phyloP scores from a whole-genome alignment of 2,888 invertebrate species.

The Mimumesa dahlbomi region DNA sequence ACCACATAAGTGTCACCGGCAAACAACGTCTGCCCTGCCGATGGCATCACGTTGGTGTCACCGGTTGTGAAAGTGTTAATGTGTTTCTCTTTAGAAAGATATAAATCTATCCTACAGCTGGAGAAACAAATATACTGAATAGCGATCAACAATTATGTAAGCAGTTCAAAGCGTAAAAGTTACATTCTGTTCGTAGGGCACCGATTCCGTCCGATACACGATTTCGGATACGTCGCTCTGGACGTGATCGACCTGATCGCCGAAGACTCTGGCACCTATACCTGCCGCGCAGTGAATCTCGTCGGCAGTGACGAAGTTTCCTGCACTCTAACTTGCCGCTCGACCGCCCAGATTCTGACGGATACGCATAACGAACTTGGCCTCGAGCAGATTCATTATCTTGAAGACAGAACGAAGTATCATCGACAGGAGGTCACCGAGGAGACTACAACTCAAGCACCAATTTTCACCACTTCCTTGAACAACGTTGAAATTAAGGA shows the following conservation, averaged over 20 bases:
- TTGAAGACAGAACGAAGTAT: conserved; percentile 92
- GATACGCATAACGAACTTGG: conserved; percentile 94
- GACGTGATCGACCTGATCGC: conserved; percentile 98
- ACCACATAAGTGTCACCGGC: too few species aligned
- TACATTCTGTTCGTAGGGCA: conserved; percentile 83
- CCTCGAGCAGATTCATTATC: conserved; percentile 92
- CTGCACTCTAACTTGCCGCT: conserved; percentile 87
- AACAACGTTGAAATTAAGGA: conserved; percentile 96
- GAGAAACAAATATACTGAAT: too few species aligned
- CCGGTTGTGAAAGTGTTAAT: too few species aligned
- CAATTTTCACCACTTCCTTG: conserved; percentile 95
- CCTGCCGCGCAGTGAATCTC: conserved; percentile 94
- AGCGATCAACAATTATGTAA: too few species aligned
- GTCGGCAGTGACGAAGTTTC: conserved; percentile 93
- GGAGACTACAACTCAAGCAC: conserved; percentile 93
- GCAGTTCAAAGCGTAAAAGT: too few species aligned
- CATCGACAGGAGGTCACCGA: conserved; percentile 88
- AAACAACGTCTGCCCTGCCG: too few species aligned
- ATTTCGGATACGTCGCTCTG: conserved; percentile 98
- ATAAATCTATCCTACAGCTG: too few species aligned
- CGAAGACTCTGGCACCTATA: conserved; percentile 97
- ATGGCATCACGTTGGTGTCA: too few species aligned
- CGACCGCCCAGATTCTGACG: conserved; percentile 90
- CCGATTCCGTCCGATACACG: conserved; percentile 97
- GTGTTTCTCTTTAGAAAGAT: too few species aligned